Evolutionary conservation across 2,797 vertebrate genomes (phyloP).

Genomic region (Anabacerthia variegaticeps): DNA sequence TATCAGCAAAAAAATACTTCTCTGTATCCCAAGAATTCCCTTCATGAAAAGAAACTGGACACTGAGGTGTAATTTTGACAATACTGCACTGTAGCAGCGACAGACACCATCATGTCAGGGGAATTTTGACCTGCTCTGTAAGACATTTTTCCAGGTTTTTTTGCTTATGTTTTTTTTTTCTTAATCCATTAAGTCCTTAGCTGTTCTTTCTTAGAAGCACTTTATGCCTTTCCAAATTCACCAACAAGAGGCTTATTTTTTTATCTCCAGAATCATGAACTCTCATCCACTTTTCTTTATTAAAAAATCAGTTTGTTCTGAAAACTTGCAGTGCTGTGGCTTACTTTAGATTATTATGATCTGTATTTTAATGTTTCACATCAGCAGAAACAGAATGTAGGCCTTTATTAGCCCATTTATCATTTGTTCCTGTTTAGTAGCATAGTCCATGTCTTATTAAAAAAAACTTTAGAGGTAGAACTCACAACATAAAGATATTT

Average conservation of each 20-base stretch:
- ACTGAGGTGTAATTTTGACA: not conserved
- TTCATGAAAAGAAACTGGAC: not conserved
- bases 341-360: not conserved
- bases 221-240: not conserved
- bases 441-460: not conserved
- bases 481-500: not conserved
- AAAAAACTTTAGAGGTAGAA: not conserved
- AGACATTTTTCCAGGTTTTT: not conserved
- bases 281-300: not conserved
- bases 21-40: not conserved
- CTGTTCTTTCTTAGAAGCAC: not conserved
- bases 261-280: not conserved
- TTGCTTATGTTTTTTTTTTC: not conserved
- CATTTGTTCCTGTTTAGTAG: not conserved
- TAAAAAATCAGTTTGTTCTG: not conserved
- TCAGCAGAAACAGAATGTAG: not conserved
- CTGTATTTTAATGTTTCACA: not conserved
- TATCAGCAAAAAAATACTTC: not conserved
- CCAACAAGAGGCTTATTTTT: not conserved
- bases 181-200: not conserved
- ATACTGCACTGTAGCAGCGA: not conserved
- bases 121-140: not conserved
- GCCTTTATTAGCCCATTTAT: not conserved
- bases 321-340: not conserved
- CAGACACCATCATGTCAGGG: rapidly evolving